A percentile compares a stretch with the other conserved stretches of the same genome.
Evolutionary conservation across 2,797 vertebrate genomes (phyloP).

Genomic region (Mus caroli): DNA sequence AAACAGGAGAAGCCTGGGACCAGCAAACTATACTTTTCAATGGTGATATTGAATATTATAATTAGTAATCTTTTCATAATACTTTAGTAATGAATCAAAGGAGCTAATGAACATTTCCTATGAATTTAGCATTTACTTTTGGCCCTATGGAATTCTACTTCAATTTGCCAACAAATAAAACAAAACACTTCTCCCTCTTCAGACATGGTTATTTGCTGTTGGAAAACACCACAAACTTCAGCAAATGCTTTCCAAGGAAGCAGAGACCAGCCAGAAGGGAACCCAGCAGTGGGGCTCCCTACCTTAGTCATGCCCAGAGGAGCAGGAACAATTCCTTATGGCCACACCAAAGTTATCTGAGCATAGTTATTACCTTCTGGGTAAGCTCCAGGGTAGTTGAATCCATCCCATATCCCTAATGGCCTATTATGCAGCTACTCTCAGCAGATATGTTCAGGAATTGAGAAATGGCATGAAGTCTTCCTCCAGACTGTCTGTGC

Average conservation of each 20-base stretch:
- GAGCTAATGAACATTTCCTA: not conserved
- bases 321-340: not conserved
- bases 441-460: not conserved
- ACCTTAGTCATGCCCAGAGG: not conserved
- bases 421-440: not conserved
- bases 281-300: not conserved
- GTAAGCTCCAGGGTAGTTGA: not conserved
- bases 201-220: not conserved
- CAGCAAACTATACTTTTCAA: not conserved
- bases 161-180: not conserved
- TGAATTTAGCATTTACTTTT: slow-evolving; percentile 24
- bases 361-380: not conserved
- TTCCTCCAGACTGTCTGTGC: not conserved
- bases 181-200: not conserved
- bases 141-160: not conserved
- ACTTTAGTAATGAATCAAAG: slow-evolving; percentile 33
- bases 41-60: not conserved
- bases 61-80: not conserved
- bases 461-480: not conserved
- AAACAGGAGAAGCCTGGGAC: not conserved
- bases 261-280: not conserved
- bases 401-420: not conserved
- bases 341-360: not conserved
- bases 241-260: not conserved
- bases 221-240: not conserved